Base-by-base conservation (phyloP, 1,140 invertebrate species). In the Nephotettix cincticeps region DNA sequence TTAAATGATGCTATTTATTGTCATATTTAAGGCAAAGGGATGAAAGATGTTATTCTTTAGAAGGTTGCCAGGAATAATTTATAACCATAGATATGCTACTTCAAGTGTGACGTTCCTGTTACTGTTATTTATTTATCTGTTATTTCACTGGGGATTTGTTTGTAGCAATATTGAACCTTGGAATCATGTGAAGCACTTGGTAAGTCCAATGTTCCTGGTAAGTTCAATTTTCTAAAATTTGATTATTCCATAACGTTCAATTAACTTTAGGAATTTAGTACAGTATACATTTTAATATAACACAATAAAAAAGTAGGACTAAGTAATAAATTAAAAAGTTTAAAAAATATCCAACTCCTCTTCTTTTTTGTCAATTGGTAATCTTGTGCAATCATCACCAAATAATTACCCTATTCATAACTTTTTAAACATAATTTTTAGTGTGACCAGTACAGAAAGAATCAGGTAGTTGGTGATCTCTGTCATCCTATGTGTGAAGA, bases 91-190 rank as follows among this genome's bases (percentile, higher is more conserved):
- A 27, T 67, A 77, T 51, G 58, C 76, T 23, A 71, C 78, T 29
- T n/a, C 75, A 17, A 69, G 77, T 4, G 56, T 79, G 19, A 21
- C 78, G 40, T 68, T 73, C 36, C 11, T 71, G 0, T 40, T 79
- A 40, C 64, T 81, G 2, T 45, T 79, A 28, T 71, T 80, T 67
- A 45, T 83, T 25, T 81, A 79, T 65, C 73, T 86, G 27, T 78
- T 86, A 28, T 78, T 86, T 67, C 84, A 83, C 77, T 86, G 85
- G 85, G 85, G 85, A 17, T 75, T 87, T 27, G 78, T 87, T 70
- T 88, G 86, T 76, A 83, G 83, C 25, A 86, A 86, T 77, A 76
- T 86, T 23, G 82, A 86, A 74, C 82, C 85, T 17, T 82, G 83
- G 79, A 78, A 81, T 61, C 83, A 86, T 75, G 82, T 87, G 14